phyloP scores from a whole-genome alignment of 1,140 invertebrate genomes.

The Piezodorus guildinii region DNA sequence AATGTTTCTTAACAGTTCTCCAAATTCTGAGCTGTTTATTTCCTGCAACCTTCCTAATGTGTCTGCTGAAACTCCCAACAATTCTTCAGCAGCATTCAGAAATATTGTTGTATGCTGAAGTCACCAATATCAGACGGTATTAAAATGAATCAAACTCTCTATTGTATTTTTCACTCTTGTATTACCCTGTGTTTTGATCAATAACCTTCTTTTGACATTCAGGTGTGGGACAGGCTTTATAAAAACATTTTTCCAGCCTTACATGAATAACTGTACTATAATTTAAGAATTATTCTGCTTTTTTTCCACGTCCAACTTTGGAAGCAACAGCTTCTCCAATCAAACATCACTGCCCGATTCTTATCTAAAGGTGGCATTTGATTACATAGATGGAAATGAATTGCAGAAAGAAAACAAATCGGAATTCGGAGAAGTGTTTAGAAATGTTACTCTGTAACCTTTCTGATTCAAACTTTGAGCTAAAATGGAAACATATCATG shows the following conservation, averaged over 20 bases:
- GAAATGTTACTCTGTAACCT: slow-evolving; percentile 61
- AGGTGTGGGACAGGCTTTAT: slow-evolving; percentile 76
- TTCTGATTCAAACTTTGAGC: slow-evolving; percentile 71
- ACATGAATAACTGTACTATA: slow-evolving; percentile 58
- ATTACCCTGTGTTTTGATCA: slow-evolving; percentile 76
- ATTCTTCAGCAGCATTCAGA: too few species aligned
- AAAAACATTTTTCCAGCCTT: slow-evolving; percentile 67
- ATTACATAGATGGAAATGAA: too few species aligned
- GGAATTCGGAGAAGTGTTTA: slow-evolving; percentile 48
- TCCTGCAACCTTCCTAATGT: too few species aligned
- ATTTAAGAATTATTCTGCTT: slow-evolving; percentile 63
- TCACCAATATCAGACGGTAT: slow-evolving; percentile 77
- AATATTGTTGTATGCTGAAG: too few species aligned
- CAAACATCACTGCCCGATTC: slow-evolving; percentile 39
- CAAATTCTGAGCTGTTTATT: too few species aligned
- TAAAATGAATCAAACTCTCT: slow-evolving; percentile 73
- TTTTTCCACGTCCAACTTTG: slow-evolving; percentile 52
- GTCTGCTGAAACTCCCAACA: too few species aligned
- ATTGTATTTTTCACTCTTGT: slow-evolving; percentile 89
- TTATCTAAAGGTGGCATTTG: too few species aligned
- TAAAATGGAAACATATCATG: slow-evolving; percentile 77
- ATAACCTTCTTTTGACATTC: slow-evolving; percentile 85
- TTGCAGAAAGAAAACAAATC: slow-evolving; percentile 48
- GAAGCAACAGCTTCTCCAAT: slow-evolving; percentile 58
- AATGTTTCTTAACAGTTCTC: too few species aligned